Evolutionary conservation across 37 sponge, comb jelly and placozoan genomes (phyloP).

Genomic region (Ephydatia muelleri): DNA sequence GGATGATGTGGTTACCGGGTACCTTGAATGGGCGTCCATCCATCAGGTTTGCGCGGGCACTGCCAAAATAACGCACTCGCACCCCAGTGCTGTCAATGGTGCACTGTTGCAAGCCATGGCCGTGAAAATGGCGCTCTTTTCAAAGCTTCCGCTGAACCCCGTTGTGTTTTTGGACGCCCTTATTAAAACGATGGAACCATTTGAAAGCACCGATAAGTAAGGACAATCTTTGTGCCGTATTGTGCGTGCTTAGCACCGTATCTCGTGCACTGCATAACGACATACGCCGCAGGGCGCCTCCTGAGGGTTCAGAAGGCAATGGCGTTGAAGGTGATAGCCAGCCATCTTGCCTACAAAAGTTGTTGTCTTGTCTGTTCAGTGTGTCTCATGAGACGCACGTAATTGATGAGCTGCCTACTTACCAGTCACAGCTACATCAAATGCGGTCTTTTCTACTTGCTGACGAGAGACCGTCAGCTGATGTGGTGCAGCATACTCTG

Average conservation of each 20-base stretch:
- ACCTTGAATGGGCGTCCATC: not conserved
- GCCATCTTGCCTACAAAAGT: not conserved
- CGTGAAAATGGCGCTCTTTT: constrained; percentile 42
- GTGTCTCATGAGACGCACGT: too few species aligned
- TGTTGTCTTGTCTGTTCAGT: not conserved
- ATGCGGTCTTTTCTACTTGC: constrained; percentile 33
- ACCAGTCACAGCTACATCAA: constrained; percentile 28
- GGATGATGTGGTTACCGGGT: not conserved
- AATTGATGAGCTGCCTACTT: constrained; percentile 29
- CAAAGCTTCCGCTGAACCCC: constrained; percentile 16
- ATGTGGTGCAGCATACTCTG: constrained; percentile 39
- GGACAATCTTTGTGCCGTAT: too few species aligned
- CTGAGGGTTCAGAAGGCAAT: not conserved
- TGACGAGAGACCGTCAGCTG: constrained; percentile 37
- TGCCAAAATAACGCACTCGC: constrained; percentile 63
- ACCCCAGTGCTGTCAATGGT: constrained; percentile 61
- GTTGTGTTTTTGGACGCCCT: constrained; percentile 44
- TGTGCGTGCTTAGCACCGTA: too few species aligned
- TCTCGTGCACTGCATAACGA: not conserved
- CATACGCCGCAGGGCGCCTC: not conserved
- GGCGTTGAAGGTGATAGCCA: not conserved
- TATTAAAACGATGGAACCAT: constrained; percentile 23
- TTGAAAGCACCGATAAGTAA: constrained; percentile 19
- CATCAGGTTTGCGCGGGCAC: constrained; percentile 51
- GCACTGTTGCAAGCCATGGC: constrained; percentile 71